These are phyloP conservation scores for Phyllotreta striolata DNA, from an alignment of 2,888 invertebrate species.

Conservation along the genomic window DNA sequence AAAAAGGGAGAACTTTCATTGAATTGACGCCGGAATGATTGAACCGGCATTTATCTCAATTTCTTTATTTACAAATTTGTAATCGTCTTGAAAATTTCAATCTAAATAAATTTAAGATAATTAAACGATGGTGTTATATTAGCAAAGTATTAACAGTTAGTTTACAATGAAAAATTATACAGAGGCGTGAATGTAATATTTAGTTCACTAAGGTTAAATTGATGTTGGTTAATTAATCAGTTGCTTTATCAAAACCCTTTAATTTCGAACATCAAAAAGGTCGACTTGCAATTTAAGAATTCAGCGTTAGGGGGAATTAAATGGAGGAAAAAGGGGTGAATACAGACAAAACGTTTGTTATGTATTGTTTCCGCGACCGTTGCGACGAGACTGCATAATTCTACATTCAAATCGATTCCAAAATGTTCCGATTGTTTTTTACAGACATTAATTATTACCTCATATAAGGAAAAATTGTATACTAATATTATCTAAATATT, in stretches of 20 bases:
- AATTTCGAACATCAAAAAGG: conserved; percentile 20
- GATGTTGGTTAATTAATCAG: conserved; percentile 20
- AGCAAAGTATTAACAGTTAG: too few species aligned
- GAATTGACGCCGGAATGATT: conserved; percentile 28
- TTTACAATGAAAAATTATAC: too few species aligned
- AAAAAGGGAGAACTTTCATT: conserved; percentile 32
- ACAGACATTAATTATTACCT: too few species aligned
- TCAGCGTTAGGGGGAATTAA: conserved; percentile 19
- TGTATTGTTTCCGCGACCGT: conserved; percentile 20
- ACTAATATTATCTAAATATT: too few species aligned
- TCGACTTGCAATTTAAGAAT: conserved; percentile 28
- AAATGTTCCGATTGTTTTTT: too few species aligned
- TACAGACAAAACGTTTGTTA: conserved; percentile 30
- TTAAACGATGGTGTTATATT: too few species aligned
- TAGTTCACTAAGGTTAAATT: too few species aligned
- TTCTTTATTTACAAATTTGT: conserved; percentile 30
- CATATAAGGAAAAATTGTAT: too few species aligned
- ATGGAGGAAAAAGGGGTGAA: conserved; percentile 27
- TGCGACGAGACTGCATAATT: conserved; percentile 20
- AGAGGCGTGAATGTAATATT: too few species aligned
- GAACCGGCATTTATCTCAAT: conserved; percentile 27
- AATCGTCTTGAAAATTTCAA: conserved; percentile 9
- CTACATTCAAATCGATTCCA: conserved; percentile 11
- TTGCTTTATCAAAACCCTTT: conserved; percentile 29
- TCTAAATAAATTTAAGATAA: too few species aligned